These are phyloP conservation scores for Melanotaenia parkinsoni DNA, from an alignment of 2,797 vertebrate species.

Conservation along the genomic window DNA sequence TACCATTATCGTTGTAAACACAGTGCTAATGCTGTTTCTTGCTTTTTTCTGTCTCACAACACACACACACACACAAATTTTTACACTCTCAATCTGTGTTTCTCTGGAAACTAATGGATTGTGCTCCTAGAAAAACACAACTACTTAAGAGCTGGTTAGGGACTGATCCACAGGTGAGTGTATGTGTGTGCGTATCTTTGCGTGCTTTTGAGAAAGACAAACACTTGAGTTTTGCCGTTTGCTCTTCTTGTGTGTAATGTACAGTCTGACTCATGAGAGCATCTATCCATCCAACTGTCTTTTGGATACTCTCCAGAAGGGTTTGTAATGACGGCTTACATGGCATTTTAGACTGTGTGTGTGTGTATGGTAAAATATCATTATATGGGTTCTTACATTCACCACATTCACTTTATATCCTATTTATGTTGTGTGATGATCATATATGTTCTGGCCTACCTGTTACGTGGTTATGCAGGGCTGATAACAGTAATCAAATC, in stretches of 20 bases:
- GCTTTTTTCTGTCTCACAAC: conserved; percentile 40
- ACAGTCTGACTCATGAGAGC: background rate
- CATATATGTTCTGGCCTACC: conserved; percentile 1
- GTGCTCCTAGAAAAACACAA: conserved; percentile 65
- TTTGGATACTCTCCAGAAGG: conserved; percentile 10
- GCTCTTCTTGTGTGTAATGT: conserved; percentile 30
- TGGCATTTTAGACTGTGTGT: background rate
- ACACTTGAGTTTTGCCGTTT: conserved; percentile 24
- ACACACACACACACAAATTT: conserved; percentile 28
- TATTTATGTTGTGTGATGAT: conserved; percentile 4
- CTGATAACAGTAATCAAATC: conserved; percentile 10
- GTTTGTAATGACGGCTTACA: conserved; percentile 3
- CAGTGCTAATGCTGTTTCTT: conserved; percentile 65
- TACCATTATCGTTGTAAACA: conserved; percentile 64
- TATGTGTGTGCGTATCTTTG: conserved; percentile 23
- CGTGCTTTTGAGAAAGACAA: conserved; percentile 8
- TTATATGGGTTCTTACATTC: background rate
- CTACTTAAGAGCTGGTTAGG: conserved; percentile 68
- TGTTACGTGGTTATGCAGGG: background rate
- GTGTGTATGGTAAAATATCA: background rate
- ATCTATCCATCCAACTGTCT: background rate
- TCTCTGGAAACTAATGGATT: conserved; percentile 66
- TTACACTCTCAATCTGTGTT: conserved; percentile 52
- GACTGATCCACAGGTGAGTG: conserved; percentile 51
- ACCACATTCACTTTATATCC: background rate